Percentiles rank a stretch among this genome's conserved stretches.
Conservation (phyloP, 2,113 vertebrate genomes). For the Alces alces region DNA sequence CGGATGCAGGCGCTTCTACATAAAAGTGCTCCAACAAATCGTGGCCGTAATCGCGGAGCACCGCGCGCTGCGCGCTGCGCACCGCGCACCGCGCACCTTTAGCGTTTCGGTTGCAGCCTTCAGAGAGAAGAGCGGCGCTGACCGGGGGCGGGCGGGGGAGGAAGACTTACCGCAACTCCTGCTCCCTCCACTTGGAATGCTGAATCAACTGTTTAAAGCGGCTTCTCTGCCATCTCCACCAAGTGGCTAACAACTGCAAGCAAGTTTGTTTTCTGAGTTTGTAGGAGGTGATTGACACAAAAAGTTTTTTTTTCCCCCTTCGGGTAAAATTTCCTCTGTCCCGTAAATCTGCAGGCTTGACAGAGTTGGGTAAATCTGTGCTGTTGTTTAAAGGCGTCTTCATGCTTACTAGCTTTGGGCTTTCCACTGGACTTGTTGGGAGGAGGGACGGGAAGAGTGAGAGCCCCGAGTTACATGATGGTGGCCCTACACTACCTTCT, state of each 20-base stretch:
- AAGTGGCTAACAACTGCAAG: conserved; percentile 28
- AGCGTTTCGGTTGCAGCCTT: conserved; percentile 72
- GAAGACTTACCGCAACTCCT: conserved; percentile 4
- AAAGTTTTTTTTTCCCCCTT: neutral
- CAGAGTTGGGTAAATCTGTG: conserved; percentile 74
- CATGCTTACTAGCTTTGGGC: conserved; percentile 67
- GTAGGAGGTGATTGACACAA: conserved; percentile 71
- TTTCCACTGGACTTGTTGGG: conserved; percentile 69
- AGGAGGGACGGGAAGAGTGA: conserved; percentile 22
- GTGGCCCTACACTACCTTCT: conserved; percentile 39
- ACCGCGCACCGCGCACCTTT: neutral
- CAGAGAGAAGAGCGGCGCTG: conserved; percentile 45
- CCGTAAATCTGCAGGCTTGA: conserved; percentile 72
- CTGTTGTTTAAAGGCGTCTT: conserved; percentile 71
- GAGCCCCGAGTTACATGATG: conserved; percentile 42
- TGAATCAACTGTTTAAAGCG: conserved; percentile 40
- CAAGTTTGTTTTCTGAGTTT: conserved; percentile 70
- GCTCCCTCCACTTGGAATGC: neutral
- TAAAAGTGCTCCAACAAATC: conserved; percentile 77
- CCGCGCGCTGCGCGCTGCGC: too few relatives aligned
- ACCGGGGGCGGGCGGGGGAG: neutral
- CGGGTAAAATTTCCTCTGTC: conserved; percentile 74
- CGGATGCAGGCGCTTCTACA: conserved; percentile 77
- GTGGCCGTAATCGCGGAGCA: too few relatives aligned
- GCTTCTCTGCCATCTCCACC: conserved; percentile 39